Conservation (phyloP, 2,113 vertebrate genomes). For the Ochotona curzoniae region DNA sequence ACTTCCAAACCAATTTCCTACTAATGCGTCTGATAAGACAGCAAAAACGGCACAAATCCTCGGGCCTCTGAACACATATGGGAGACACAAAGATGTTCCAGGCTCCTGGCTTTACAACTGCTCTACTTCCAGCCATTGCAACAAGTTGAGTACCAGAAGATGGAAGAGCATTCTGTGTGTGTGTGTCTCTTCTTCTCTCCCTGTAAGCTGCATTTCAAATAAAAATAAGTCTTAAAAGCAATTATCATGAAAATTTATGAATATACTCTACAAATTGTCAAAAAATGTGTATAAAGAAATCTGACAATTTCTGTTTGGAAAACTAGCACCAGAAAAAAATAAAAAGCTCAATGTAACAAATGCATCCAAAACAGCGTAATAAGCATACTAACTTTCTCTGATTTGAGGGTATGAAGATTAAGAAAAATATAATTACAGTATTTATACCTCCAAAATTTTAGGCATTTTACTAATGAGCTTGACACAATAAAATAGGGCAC, state of each 20-base stretch:
- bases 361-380: neutral
- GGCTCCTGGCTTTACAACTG: no score
- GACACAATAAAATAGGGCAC: neutral
- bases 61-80: no score
- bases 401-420: neutral
- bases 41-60: no score
- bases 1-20: no score
- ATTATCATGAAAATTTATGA: neutral
- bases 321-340: neutral
- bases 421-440: neutral
- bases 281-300: neutral
- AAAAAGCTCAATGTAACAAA: neutral
- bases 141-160: no score
- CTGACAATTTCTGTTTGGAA: neutral
- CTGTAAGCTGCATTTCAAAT: no score
- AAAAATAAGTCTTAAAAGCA: neutral
- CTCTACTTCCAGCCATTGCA: no score
- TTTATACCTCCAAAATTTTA: neutral
- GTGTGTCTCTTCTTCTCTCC: no score
- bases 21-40: no score
- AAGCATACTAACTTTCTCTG: neutral
- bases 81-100: no score
- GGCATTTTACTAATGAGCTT: neutral
- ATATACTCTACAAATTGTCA: neutral
- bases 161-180: no score